Base-by-base conservation (phyloP, 2,797 vertebrate genomes). In the Argyrosomus regius region DNA sequence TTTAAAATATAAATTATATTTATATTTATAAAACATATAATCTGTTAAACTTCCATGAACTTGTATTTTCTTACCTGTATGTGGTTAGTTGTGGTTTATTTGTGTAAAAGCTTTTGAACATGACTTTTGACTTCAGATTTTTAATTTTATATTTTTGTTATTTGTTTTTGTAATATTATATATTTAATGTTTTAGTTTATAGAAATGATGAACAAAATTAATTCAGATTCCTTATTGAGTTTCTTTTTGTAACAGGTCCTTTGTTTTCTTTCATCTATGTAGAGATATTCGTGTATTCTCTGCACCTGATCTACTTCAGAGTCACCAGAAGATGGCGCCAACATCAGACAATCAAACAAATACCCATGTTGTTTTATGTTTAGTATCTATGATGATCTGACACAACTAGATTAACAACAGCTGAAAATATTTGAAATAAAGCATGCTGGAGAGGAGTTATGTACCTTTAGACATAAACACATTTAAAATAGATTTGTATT, bases 321-420 rank as follows among this genome's bases (percentile, higher is more conserved):
- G 46, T 13, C 5, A 5, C 81, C 76, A 83, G n/a, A 20, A 53
- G 67, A 52, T 66, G 72, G 67, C 17, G 12, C 65, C 54, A 45
- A 59, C 17, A 9, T 18, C 14, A 79, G n/a, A 14, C 52, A 24
- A 60, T 46, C 2, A 18, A 46, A 48, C 61, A 49, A 67, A 45
- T 45, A 1, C 46, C 35, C 35, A 35, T 31, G 18, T 5, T 28
- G 24, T 8, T 35, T 6, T 3, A 20, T 14, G 14, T 0, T 13
- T 18, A 10, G 20, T 17, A 14, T 28, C 63, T 28, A 2, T 24
- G 6, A 16, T 53, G 20, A 18, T 35, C 61, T 31, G 22, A 22
- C 22, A 22, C 22, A 35, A 35, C 0, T 20, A 6, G 35, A 39
- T 39, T 9, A 2, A 31, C 31, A 31, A 7, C 12, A 35, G 26